phyloP scores from a whole-genome alignment of 2,797 vertebrate genomes.

The Discoglossus pictus region DNA sequence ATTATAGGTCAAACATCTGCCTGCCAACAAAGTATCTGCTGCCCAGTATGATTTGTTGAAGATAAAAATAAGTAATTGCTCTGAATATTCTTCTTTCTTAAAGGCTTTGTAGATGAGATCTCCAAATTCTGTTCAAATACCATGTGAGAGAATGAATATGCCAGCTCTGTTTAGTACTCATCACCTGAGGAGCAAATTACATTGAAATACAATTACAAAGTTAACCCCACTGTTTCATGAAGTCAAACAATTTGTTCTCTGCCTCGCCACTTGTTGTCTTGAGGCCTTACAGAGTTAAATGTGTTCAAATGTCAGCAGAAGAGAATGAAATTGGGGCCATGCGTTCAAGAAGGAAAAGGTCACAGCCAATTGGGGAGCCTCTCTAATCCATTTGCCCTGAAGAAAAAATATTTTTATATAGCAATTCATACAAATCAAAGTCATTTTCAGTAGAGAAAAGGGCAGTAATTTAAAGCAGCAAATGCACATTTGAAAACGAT shows the following conservation, averaged over 20 bases:
- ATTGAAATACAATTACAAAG: constrained; percentile 25
- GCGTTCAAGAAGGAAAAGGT: constrained; percentile 42
- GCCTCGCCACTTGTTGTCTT: constrained; percentile 15
- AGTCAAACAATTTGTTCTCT: not conserved
- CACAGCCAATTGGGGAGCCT: constrained; percentile 28
- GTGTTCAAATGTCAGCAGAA: constrained; percentile 44
- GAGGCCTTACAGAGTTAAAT: constrained; percentile 39
- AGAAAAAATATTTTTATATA: constrained; percentile 39
- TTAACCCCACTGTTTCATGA: constrained; percentile 9
- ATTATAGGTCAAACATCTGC: constrained; percentile 10
- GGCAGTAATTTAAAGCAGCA: constrained; percentile 36
- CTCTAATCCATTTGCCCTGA: constrained; percentile 33
- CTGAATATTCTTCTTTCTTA: constrained; percentile 17
- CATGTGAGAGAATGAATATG: constrained; percentile 5
- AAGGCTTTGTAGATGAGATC: constrained; percentile 28
- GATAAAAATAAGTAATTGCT: too few species aligned
- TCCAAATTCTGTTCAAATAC: constrained; percentile 22
- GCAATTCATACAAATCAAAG: constrained; percentile 42
- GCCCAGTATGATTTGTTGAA: constrained; percentile 7
- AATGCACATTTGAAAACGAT: constrained; percentile 17
- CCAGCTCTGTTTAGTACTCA: constrained; percentile 30
- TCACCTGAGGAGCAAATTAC: constrained; percentile 40
- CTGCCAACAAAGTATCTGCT: constrained; percentile 1
- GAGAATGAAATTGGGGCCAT: constrained; percentile 38
- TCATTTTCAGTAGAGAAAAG: constrained; percentile 35